phyloP scores from a whole-genome alignment of 2,888 invertebrate genomes.

The Agriopis aurantiaria region DNA sequence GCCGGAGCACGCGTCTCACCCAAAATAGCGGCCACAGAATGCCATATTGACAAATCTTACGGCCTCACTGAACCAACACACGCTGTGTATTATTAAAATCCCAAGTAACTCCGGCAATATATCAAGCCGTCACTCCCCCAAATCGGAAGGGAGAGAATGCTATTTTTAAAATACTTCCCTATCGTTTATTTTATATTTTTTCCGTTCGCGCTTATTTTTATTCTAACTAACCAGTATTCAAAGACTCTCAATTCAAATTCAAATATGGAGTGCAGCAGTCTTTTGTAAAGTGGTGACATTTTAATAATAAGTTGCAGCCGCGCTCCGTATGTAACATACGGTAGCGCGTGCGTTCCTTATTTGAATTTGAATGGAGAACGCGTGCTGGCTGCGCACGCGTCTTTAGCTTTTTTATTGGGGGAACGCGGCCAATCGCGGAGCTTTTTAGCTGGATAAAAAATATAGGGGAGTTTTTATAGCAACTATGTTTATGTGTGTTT shows the following conservation, averaged over 20 bases:
- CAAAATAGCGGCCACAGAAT: conserved; percentile 82
- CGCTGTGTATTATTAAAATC: conserved; percentile 84
- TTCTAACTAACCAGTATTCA: conserved; percentile 58
- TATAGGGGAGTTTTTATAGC: conserved; percentile 74
- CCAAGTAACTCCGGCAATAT: conserved; percentile 82
- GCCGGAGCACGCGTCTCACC: conserved; percentile 73
- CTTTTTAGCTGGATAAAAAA: conserved; percentile 71
- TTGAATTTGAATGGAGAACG: conserved; percentile 77
- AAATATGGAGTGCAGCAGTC: conserved; percentile 47
- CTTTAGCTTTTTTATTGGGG: conserved; percentile 82
- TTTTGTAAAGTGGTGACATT: conserved; percentile 66
- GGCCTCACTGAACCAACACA: conserved; percentile 83
- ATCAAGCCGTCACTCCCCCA: conserved; percentile 81
- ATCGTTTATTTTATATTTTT: conserved; percentile 83
- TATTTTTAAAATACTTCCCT: conserved; percentile 85
- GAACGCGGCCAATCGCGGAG: conserved; percentile 70
- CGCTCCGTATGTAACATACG: conserved; percentile 69
- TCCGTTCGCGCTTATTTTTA: conserved; percentile 79
- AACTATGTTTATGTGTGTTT: conserved; percentile 53
- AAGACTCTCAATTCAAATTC: conserved; percentile 43
- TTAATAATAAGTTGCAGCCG: conserved; percentile 81
- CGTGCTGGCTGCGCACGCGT: conserved; percentile 74
- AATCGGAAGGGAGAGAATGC: conserved; percentile 74
- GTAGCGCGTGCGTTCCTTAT: conserved; percentile 77
- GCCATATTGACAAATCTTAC: conserved; percentile 85